Percentiles rank a stretch among this genome's conserved stretches.
phyloP scores from a whole-genome alignment of 2,888 invertebrate species.

The Drosophila buzzatii region DNA sequence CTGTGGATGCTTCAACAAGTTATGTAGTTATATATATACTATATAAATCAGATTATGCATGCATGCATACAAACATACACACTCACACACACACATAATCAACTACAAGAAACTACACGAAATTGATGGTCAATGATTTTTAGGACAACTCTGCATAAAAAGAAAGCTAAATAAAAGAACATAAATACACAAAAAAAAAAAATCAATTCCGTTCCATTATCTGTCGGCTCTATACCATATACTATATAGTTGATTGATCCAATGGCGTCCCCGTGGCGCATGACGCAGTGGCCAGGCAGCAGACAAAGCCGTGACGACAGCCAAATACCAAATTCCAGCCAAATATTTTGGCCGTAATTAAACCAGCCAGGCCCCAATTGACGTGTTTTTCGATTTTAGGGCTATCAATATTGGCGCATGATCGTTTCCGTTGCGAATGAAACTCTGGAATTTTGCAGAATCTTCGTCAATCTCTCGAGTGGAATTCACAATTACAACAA shows the following conservation, averaged over 20 bases:
- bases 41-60: slow-evolving; percentile 1
- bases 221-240: not conserved
- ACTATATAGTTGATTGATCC: slow-evolving; percentile 22
- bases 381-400: slow-evolving; percentile 47
- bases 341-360: slow-evolving; percentile 55
- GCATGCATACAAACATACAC: slow-evolving; percentile 9
- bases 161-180: slow-evolving; percentile 56
- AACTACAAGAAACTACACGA: slow-evolving; percentile 39
- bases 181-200: slow-evolving; percentile 25
- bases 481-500: slow-evolving; percentile 45
- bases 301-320: slow-evolving; percentile 72
- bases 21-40: slow-evolving; percentile 20
- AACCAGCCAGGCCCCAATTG: slow-evolving; percentile 55
- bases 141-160: slow-evolving; percentile 57
- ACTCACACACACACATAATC: slow-evolving; percentile 28
- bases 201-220: slow-evolving; percentile 4
- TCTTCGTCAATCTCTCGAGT: slow-evolving; percentile 39
- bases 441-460: slow-evolving; percentile 50
- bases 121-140: slow-evolving; percentile 48
- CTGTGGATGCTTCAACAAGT: slow-evolving; percentile 29
- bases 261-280: slow-evolving; percentile 73
- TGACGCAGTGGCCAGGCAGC: slow-evolving; percentile 59
- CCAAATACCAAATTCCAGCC: slow-evolving; percentile 67
- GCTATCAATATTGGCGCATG: slow-evolving; percentile 46
- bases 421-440: slow-evolving; percentile 48